Base-by-base conservation (phyloP, 92 coral and sea anemone species). In the Heliopora coerulea region DNA sequence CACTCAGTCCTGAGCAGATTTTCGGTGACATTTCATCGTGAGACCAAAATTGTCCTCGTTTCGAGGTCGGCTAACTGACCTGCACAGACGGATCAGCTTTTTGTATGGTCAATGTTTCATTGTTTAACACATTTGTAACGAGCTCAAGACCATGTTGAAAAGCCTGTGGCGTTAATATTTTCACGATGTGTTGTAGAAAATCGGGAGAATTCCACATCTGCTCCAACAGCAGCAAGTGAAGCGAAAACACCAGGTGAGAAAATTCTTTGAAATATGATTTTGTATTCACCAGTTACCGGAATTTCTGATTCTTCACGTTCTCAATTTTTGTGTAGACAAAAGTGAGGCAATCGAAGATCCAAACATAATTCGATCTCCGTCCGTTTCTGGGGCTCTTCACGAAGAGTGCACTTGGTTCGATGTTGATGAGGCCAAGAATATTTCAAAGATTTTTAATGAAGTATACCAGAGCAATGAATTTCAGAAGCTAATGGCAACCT, bases 401-500 rank as follows among this genome's bases (percentile, higher is more conserved):
- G 99, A 95, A 72, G 99, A 95, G 65, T 95, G 99, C 68, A 83
- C 89, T 11, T 95, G 99, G 99, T 88, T 86, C 62, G 54, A 75
- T 44, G 30, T 95, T 3, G 89, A 88, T 8, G 88, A 86, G 42
- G 99, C 99, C 19, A 70, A 84, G 23, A 66, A 73, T 25, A 90
- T 83, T 52, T 90, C 99, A n/a, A 88, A 91, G 14, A 78, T 82
- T 25, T 95, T 95, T 84, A 74, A 75, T 21, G 82, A 84, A 65
- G 83, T 95, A 62, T 82, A 68, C 70, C 59, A 81, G 1, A 88
- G 83, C 12, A 29, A 81, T 0, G 86, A 85, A 68, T 95, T 95
- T 60, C 67, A 56, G 26, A 64, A 85, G 54, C 65, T 89, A 3
- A 54, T 92, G 28, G 69, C 78, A 46, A 87, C 82, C 20, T 62